phyloP scores from a whole-genome alignment of 2,888 invertebrate genomes.

The Griposia aprilina region DNA sequence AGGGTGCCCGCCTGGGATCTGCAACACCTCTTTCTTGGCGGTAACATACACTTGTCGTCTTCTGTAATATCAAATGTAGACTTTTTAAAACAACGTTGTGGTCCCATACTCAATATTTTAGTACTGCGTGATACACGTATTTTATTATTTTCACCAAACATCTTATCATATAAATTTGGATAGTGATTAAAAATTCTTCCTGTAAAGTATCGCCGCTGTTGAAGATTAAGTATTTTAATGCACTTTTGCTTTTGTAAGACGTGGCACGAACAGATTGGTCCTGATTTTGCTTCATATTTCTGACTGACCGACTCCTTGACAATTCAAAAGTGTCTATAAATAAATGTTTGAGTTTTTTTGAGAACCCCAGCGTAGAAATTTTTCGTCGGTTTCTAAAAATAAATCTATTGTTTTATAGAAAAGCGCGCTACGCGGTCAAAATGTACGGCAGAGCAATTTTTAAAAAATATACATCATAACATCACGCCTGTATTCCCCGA shows the following conservation, averaged over 20 bases:
- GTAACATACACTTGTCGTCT: slow-evolving; percentile 76
- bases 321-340: too few species aligned
- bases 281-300: background rate
- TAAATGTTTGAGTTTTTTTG: too few species aligned
- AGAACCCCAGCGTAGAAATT: too few species aligned
- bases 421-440: too few species aligned
- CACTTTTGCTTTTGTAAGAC: background rate
- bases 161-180: background rate
- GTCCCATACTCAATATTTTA: background rate
- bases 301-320: too few species aligned
- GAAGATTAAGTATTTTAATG: background rate
- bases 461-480: too few species aligned
- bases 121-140: background rate
- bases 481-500: too few species aligned
- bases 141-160: background rate
- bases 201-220: too few species aligned
- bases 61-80: too few species aligned
- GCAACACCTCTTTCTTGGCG: slow-evolving; percentile 96
- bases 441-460: too few species aligned
- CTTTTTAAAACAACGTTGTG: background rate
- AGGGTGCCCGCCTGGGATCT: slow-evolving; percentile 96
- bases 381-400: too few species aligned
- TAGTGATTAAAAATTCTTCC: background rate
- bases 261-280: background rate
- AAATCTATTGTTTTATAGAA: too few species aligned